phyloP scores from a whole-genome alignment of 2,113 vertebrate genomes.

The Pygoscelis antarcticus region DNA sequence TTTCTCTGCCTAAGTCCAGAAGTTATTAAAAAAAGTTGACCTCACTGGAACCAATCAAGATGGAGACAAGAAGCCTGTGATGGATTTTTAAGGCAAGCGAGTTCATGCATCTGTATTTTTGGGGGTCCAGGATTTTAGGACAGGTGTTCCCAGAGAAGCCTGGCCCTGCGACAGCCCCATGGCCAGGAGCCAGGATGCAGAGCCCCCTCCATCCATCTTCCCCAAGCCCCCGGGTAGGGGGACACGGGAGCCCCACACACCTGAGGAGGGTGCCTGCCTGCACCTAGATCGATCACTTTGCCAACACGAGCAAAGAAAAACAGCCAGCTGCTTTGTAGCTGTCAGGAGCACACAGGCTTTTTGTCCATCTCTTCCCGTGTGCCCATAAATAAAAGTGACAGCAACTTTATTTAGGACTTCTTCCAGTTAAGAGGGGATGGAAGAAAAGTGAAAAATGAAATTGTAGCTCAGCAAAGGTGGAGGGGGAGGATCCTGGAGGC shows the following conservation, averaged over 20 bases:
- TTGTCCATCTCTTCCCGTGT: background rate
- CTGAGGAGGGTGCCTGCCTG: background rate
- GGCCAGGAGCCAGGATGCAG: background rate
- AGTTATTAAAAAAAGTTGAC: constrained; percentile 71
- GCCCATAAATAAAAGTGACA: constrained; percentile 51
- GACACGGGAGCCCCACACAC: fast-evolving
- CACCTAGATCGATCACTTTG: background rate
- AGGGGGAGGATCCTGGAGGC: background rate
- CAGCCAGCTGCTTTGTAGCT: constrained; percentile 14
- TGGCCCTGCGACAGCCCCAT: background rate
- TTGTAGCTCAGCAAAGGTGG: background rate
- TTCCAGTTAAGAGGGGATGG: constrained; percentile 25
- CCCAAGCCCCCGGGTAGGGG: background rate
- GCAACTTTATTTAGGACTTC: constrained; percentile 66
- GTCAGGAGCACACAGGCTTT: constrained; percentile 44
- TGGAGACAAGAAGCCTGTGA: constrained; percentile 54
- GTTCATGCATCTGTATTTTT: background rate
- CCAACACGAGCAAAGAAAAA: background rate
- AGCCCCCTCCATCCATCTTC: background rate
- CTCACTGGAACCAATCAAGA: constrained; percentile 65
- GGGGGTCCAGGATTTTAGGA: background rate
- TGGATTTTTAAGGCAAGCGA: background rate
- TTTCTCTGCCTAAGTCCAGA: constrained; percentile 61
- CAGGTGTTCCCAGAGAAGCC: background rate
- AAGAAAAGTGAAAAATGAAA: constrained; percentile 45